Percentiles rank a stretch among this genome's conserved stretches.
Conservation (phyloP, 2,888 invertebrate genomes). For the Cosmia trapezina region DNA sequence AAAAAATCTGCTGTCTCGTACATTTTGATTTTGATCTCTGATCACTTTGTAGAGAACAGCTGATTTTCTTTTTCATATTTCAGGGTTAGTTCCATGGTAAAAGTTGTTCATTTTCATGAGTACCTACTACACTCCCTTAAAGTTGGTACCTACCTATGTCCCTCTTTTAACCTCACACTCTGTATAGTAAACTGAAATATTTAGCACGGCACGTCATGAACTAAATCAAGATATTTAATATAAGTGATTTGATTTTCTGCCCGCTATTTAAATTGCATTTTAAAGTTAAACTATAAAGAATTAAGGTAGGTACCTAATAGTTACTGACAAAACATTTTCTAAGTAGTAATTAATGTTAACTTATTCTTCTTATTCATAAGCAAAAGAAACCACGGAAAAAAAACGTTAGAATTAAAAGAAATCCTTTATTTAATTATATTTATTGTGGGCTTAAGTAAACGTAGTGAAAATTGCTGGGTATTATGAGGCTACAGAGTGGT, state of each 20-base stretch:
- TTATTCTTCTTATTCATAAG: not conserved
- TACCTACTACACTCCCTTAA: too few relatives aligned
- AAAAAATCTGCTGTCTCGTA: too few relatives aligned
- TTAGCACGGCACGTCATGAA: not conserved
- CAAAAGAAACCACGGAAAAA: constrained; percentile 15
- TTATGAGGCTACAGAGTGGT: constrained; percentile 27
- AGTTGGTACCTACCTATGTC: too few relatives aligned
- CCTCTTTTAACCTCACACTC: too few relatives aligned
- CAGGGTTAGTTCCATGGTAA: too few relatives aligned
- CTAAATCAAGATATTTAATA: not conserved
- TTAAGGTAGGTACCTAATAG: too few relatives aligned
- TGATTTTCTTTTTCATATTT: too few relatives aligned
- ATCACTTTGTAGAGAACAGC: too few relatives aligned
- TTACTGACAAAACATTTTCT: constrained; percentile 1
- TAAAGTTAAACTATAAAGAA: constrained; percentile 1
- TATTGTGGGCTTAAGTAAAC: constrained; percentile 39
- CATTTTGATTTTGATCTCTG: too few relatives aligned
- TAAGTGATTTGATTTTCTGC: not conserved
- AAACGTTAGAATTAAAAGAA: constrained; percentile 29
- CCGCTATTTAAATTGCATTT: not conserved
- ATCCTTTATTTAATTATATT: constrained; percentile 41
- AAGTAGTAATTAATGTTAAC: not conserved
- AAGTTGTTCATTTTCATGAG: too few relatives aligned
- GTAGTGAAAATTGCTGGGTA: constrained; percentile 34
- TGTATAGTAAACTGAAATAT: not conserved